Conservation (phyloP, 2,113 vertebrate species). For the Origma solitaria region DNA sequence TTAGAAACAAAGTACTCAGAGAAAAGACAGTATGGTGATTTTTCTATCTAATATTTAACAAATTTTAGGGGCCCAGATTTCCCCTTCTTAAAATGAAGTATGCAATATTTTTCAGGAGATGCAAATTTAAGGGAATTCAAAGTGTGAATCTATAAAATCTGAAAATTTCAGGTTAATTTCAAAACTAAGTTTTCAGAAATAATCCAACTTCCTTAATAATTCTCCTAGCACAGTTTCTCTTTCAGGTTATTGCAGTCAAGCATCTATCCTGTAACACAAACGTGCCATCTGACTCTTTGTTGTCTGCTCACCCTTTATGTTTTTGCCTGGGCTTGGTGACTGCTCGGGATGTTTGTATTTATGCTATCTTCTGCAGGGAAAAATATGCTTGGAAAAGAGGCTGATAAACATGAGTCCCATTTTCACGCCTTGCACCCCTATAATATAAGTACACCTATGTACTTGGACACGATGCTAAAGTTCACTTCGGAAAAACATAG, state of each 20-base stretch:
- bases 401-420: not conserved
- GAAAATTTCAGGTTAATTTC: not conserved
- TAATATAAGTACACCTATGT: not conserved
- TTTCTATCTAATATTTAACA: not conserved
- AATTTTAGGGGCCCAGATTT: not conserved
- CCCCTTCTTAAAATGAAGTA: not conserved
- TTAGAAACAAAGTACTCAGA: not conserved
- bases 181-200: not conserved
- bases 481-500: not conserved
- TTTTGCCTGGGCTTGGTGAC: not conserved
- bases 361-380: not conserved
- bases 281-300: not conserved
- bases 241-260: not conserved
- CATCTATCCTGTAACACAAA: not conserved
- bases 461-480: not conserved
- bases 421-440: not conserved
- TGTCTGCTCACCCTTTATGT: not conserved
- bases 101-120: not conserved
- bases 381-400: not conserved
- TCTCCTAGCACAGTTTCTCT: not conserved
- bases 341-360: not conserved
- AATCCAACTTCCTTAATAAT: not conserved
- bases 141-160: not conserved
- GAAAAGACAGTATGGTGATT: not conserved
- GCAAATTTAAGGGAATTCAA: not conserved